These are phyloP conservation scores for Drosophila lacteicornis DNA, from an alignment of 1,140 invertebrate genomes.

Conservation along the genomic window DNA sequence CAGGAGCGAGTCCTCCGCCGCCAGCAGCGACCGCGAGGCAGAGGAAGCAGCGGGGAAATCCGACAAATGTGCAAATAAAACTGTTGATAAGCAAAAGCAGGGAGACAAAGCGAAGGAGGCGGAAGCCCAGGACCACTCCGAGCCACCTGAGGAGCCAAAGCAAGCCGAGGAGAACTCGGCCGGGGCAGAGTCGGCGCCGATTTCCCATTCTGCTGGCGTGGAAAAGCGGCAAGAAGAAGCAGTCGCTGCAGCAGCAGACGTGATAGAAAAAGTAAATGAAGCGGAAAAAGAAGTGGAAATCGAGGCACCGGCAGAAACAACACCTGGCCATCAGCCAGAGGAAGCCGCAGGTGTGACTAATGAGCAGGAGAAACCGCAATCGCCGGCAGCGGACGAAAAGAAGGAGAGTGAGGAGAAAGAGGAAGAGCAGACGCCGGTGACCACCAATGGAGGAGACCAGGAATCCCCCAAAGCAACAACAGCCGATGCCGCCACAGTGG, in stretches of 20 bases:
- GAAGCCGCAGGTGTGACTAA: constrained; percentile 24
- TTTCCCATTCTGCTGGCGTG: constrained; percentile 39
- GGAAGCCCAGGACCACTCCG: not conserved
- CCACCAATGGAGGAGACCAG: constrained; percentile 49
- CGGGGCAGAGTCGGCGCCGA: not conserved
- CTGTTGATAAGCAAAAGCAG: constrained; percentile 6
- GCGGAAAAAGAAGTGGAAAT: constrained; percentile 28
- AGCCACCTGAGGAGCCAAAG: not conserved
- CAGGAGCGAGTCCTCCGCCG: constrained; percentile 30
- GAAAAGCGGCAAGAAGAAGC: constrained; percentile 36
- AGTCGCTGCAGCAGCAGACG: not conserved
- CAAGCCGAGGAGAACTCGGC: not conserved
- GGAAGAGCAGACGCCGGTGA: constrained; percentile 14
- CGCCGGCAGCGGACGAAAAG: not conserved
- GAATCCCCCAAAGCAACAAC: not conserved
- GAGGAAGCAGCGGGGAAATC: constrained; percentile 17
- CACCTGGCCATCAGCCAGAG: constrained; percentile 3
- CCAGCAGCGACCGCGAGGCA: constrained; percentile 47
- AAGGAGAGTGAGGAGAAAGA: not conserved
- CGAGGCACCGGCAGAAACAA: not conserved
- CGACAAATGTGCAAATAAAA: constrained; percentile 19
- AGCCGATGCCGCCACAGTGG: not conserved
- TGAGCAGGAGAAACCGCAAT: constrained; percentile 6
- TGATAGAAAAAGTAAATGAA: constrained; percentile 27
- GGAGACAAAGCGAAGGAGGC: constrained; percentile 5